These are phyloP conservation scores for Scatophagus argus DNA, from an alignment of 2,113 vertebrate genomes.

Conservation along the genomic window DNA sequence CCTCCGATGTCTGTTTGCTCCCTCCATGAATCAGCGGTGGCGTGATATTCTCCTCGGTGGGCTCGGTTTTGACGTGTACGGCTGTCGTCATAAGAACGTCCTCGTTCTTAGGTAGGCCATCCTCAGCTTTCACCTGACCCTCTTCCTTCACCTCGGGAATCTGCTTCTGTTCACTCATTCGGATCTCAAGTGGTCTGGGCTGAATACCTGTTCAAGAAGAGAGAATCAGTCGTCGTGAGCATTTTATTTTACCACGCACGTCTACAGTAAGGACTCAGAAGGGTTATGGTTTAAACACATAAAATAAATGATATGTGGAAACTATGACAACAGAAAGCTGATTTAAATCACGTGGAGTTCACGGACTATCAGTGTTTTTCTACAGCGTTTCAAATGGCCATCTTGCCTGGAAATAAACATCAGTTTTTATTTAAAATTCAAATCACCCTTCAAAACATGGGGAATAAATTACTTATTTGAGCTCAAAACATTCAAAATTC, in stretches of 20 bases:
- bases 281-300: neutral
- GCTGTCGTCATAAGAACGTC: neutral
- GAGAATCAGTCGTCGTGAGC: neutral
- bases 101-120: neutral
- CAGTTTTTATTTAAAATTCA: neutral
- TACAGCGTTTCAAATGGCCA: neutral
- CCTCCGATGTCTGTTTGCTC: slow-evolving; percentile 11
- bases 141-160: slow-evolving; percentile 35
- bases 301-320: neutral
- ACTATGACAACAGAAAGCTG: neutral
- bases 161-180: slow-evolving; percentile 17
- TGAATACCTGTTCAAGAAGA: slow-evolving; percentile 42
- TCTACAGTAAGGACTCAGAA: neutral
- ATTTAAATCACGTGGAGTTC: no score
- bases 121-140: neutral
- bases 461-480: no score
- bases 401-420: neutral
- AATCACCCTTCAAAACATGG: neutral
- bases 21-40: slow-evolving; percentile 11
- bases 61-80: slow-evolving; percentile 70
- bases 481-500: no score
- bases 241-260: neutral
- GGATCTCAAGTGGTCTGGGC: slow-evolving; percentile 21
- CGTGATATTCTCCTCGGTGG: slow-evolving; percentile 52
- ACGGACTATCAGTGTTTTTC: no score